A percentile compares a stretch with the other conserved stretches of the same genome.
These are phyloP conservation scores for Netelia inedita DNA, from an alignment of 2,888 invertebrate genomes.

Conservation along the genomic window DNA sequence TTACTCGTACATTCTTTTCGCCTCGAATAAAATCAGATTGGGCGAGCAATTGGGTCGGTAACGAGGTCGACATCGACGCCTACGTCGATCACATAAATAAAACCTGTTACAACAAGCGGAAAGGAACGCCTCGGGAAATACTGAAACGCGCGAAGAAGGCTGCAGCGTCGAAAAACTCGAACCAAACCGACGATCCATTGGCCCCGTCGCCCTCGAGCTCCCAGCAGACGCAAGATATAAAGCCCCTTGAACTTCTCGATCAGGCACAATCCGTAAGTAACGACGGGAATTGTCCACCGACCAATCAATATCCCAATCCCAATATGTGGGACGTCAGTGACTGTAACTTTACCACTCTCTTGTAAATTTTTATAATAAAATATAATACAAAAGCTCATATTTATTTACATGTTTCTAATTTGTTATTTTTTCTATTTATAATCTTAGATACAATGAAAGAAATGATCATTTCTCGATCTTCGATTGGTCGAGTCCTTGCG, in stretches of 20 bases:
- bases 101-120: slow-evolving; percentile 32
- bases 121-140: slow-evolving; percentile 21
- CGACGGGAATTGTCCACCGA: not conserved
- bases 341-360: slow-evolving; percentile 40
- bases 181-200: not conserved
- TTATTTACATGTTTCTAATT: not conserved
- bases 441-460: too few relatives aligned
- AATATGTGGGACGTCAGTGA: slow-evolving; percentile 26
- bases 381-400: slow-evolving; percentile 1
- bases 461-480: too few relatives aligned
- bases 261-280: slow-evolving; percentile 15
- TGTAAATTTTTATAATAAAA: slow-evolving; percentile 13
- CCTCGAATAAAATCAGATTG: slow-evolving; percentile 6
- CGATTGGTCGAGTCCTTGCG: too few relatives aligned
- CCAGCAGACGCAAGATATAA: not conserved
- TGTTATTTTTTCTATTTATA: not conserved
- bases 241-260: not conserved
- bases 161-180: not conserved
- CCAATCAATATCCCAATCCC: not conserved
- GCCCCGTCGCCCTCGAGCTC: not conserved
- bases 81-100: slow-evolving; percentile 41
- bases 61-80: slow-evolving; percentile 30
- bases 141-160: slow-evolving; percentile 8
- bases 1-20: not conserved
- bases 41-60: slow-evolving; percentile 35